phyloP scores from a whole-genome alignment of 1,140 invertebrate species.

The Archegozetes longisetosus region DNA sequence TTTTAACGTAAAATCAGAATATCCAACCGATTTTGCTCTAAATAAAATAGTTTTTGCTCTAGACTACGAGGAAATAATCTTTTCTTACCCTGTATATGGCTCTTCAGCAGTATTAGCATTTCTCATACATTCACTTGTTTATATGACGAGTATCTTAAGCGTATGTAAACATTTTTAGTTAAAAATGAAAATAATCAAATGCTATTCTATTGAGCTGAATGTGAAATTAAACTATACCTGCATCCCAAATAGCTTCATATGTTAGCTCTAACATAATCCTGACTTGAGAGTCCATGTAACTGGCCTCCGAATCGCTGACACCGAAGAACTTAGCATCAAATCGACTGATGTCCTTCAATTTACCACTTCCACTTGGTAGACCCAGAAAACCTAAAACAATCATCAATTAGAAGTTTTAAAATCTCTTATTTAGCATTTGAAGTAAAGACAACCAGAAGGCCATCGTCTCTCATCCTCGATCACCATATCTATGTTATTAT shows the following conservation, averaged over 20 bases:
- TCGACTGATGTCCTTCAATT: conserved; percentile 65
- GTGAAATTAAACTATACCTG: conserved; percentile 40
- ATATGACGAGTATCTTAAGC: too few relatives aligned
- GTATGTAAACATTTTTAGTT: too few relatives aligned
- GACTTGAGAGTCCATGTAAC: conserved; percentile 86
- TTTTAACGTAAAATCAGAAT: too few relatives aligned
- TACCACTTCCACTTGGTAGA: conserved; percentile 66
- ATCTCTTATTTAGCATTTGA: background rate
- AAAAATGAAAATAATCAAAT: too few relatives aligned
- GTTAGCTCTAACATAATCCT: conserved; percentile 76
- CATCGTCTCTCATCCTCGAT: conserved; percentile 69
- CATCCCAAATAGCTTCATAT: conserved; percentile 84
- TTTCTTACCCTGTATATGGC: too few relatives aligned
- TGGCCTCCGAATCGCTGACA: conserved; percentile 72
- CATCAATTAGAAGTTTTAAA: background rate
- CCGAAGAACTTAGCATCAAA: conserved; percentile 86
- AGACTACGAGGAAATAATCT: too few relatives aligned
- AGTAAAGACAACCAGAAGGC: conserved; percentile 25
- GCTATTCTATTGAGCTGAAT: background rate
- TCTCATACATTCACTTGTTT: too few relatives aligned
- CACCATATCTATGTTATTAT: conserved; percentile 51
- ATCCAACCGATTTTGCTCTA: too few relatives aligned
- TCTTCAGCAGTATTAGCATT: too few relatives aligned
- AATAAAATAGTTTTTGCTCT: too few relatives aligned
- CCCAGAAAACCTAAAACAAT: conserved; percentile 45